Evolutionary conservation across 2,888 invertebrate species (phyloP), one percentile per base, ranked within the genome.

Genomic region (Pachliopta kotzebuea): DNA sequence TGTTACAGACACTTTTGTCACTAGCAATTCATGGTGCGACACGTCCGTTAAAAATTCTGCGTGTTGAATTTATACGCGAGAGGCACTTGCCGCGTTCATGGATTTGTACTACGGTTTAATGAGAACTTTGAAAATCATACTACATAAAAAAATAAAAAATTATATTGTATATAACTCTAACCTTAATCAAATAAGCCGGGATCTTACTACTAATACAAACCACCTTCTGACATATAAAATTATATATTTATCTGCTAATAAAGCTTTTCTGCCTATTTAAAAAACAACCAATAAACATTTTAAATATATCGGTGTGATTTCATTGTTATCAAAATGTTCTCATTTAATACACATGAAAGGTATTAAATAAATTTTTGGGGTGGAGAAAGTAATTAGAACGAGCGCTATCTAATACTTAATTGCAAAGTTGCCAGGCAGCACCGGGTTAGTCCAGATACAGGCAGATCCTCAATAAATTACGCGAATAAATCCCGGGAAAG

Each of bases 381-480:
- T n/a, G 57, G 45, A 57, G 17, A 61, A 57, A 45, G 61, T 65
- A 65, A 65, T 65, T 65, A 65, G 54, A 62, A 62, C 20, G 50
- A 74, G 76, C 75, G 76, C 75, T 76, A 79, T 80, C 81, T 81
- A 83, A 83, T 79, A 80, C 85, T 88, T 89, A 89, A 90, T 90
- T 90, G 86, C 82, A 80, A 80, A 76, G 72, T 74, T 77, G 74
- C 72, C 77, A 78, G 80, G 76, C 84, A 72, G 72, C 74, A 76
- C 77, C 83, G 88, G 89, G 88, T 90, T 90, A 90, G 88, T 84
- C 84, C 88, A 89, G 90, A 90, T 91, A 90, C 89, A 88, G 84
- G 83, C 85, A 85, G 87, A 89, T 90, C 90, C 90, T 85, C 90
- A 85, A 91, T 91, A 91, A 91, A 91, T 91, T 90, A 91, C 90